Evolutionary conservation across 1,140 invertebrate genomes (phyloP), one percentile per base, ranked within the genome.

Genomic region (Mya arenaria): DNA sequence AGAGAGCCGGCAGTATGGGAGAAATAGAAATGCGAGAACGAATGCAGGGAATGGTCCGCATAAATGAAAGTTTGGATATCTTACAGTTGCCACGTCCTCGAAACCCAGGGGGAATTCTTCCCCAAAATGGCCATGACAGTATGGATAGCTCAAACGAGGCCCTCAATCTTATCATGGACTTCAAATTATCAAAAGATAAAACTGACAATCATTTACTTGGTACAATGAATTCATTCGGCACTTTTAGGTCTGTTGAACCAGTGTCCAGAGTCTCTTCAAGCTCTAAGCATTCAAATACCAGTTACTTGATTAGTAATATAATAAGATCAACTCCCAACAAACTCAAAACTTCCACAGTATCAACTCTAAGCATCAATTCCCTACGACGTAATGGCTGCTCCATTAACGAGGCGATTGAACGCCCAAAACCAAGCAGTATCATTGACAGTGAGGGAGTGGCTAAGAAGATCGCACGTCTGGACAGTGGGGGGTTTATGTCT

Each of bases 381-480:
- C 28, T 56, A 8, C 37, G 73, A 34, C 44, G 32, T 25, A 36
- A 32, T 0, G 73, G 73, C 32, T 75, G 73, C 41, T 41, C 77
- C 28, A 80, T 80, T 28, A 80, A 80, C 68, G 77, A 80, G 34
- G 44, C 34, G 1, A 55, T 80, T 15, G 77, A 80, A n/a, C 23
- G 77, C 15, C 77, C 77, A 0, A 15, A 66, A 39, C 77, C 77
- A 10, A 80, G 77, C 36, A 80, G 77, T 68, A 32, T 69, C 3
- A 65, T 80, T 23, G 77, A 80, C 56, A 80, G 66, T 71, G 77
- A 80, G 28, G 77, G 77, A 28, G 66, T 80, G n/a, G 77, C 77
- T 13, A 80, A 80, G 66, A 80, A 80, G 37, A 80, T 80, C 3
- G 77, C 77, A 8, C 23, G 77, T 23, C 65, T 80, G n/a, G 52